Percentiles rank a stretch among this genome's conserved stretches.
phyloP scores from a whole-genome alignment of 2,113 vertebrate genomes.

The Tilapia sparmanii region DNA sequence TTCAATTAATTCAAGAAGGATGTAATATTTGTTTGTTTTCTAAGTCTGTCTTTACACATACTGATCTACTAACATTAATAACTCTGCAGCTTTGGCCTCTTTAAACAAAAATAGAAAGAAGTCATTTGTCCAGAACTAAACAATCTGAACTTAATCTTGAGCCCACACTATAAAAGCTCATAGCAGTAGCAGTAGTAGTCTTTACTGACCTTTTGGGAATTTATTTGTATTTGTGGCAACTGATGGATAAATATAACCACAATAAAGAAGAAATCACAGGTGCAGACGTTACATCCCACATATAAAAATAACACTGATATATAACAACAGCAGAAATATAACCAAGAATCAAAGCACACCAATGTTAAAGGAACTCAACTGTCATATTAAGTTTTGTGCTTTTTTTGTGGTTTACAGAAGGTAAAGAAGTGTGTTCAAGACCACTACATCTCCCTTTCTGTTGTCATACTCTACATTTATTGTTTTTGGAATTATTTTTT shows the following conservation, averaged over 20 bases:
- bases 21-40: background rate
- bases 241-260: background rate
- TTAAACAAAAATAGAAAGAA: background rate
- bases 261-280: background rate
- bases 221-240: background rate
- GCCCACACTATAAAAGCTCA: background rate
- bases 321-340: background rate
- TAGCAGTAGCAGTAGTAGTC: background rate
- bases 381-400: background rate
- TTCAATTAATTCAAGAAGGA: background rate
- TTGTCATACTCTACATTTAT: background rate
- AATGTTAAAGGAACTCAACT: background rate
- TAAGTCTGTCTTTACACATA: background rate
- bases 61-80: background rate
- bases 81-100: background rate
- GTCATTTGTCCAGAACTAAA: background rate
- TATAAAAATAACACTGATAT: background rate
- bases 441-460: background rate
- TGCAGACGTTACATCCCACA: background rate
- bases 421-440: background rate
- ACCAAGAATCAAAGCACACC: background rate
- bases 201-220: background rate
- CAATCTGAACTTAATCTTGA: background rate
- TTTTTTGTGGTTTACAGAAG: background rate
- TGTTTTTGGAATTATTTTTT: background rate